phyloP scores from a whole-genome alignment of 1,140 invertebrate species.

The Scaptomyza montana region DNA sequence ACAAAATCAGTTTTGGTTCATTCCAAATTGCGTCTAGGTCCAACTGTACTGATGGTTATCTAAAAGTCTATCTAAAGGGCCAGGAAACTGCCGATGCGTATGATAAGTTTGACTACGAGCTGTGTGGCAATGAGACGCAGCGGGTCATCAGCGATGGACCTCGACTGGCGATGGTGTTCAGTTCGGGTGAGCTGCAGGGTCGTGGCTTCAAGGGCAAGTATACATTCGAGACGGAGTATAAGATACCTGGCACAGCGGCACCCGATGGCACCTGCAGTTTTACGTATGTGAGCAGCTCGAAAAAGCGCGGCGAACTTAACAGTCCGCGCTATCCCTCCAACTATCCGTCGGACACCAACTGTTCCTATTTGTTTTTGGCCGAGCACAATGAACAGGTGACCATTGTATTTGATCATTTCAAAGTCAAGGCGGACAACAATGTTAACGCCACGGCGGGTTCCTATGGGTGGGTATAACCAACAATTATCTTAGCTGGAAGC shows the following conservation, averaged over 20 bases:
- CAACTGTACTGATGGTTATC: slow-evolving; percentile 93
- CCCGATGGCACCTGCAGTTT: slow-evolving; percentile 95
- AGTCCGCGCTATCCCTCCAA: slow-evolving; percentile 97
- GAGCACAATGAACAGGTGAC: slow-evolving; percentile 95
- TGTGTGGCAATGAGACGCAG: slow-evolving; percentile 92
- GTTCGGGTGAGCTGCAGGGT: slow-evolving; percentile 94
- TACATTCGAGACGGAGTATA: slow-evolving; percentile 89
- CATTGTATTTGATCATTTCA: slow-evolving; percentile 96
- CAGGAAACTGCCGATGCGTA: slow-evolving; percentile 96
- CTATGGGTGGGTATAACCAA: slow-evolving; percentile 85
- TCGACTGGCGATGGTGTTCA: slow-evolving; percentile 96
- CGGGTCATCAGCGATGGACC: slow-evolving; percentile 93
- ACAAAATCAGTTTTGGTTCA: background rate
- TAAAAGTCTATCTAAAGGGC: slow-evolving; percentile 96
- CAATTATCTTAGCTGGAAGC: background rate
- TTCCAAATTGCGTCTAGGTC: slow-evolving; percentile 82
- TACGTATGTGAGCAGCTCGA: slow-evolving; percentile 93
- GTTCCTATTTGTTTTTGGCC: slow-evolving; percentile 94
- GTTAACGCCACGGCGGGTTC: slow-evolving; percentile 86
- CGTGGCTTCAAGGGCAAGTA: slow-evolving; percentile 93
- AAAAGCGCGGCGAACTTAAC: slow-evolving; percentile 96
- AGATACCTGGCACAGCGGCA: slow-evolving; percentile 96
- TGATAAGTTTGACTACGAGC: slow-evolving; percentile 95
- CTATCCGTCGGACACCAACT: slow-evolving; percentile 96
- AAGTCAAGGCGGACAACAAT: slow-evolving; percentile 89